Base-by-base conservation (phyloP, 2,113 vertebrate genomes). In the Eclectus roratus region DNA sequence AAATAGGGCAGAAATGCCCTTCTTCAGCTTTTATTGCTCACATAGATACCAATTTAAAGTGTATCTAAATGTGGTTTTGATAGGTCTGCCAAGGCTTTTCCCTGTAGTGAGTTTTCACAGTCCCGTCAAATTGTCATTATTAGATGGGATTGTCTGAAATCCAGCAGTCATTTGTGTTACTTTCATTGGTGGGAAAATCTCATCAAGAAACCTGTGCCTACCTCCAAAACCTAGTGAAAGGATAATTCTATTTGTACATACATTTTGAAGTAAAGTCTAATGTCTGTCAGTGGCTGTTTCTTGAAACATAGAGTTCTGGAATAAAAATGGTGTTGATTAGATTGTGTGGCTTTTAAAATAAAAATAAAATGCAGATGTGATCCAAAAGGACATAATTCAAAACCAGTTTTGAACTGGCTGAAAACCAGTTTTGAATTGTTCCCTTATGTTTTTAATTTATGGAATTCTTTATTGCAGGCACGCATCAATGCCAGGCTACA, bases 401-500 rank as follows among this genome's bases (percentile, higher is more conserved):
- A 90, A 37, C 27, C 28, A 17, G 21, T 37, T 37, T 37, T 37
- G 37, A 56, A 11, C n/a, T n/a, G n/a, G n/a, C n/a, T n/a, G n/a
- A 16, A 23, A 90, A 37, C 27, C 28, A 17, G 21, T 37, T 37
- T 37, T 37, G 37, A 56, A 11, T 60, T 3, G 3, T 58, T 80
- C 43, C 49, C 49, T 25, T 81, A 11, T 19, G 46, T 27, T 80
- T 88, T 61, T 85, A 11, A 83, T 49, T 43, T 18, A 19, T 23
- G 74, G 29, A 53, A 73, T 37, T 89, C 13, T 71, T 78, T 9
- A 0, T 35, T 91, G 60, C 95, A 99, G 99, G 98, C 99, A 50
- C 98, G 99, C 2, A 99, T 99, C 97, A 99, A 98, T 53, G 98
- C 99, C 28, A 98, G 99, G 47, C 98, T 99, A 14, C 99, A 99